Evolutionary conservation across 2,797 vertebrate species (phyloP).

Genomic region (Anguilla megastoma): DNA sequence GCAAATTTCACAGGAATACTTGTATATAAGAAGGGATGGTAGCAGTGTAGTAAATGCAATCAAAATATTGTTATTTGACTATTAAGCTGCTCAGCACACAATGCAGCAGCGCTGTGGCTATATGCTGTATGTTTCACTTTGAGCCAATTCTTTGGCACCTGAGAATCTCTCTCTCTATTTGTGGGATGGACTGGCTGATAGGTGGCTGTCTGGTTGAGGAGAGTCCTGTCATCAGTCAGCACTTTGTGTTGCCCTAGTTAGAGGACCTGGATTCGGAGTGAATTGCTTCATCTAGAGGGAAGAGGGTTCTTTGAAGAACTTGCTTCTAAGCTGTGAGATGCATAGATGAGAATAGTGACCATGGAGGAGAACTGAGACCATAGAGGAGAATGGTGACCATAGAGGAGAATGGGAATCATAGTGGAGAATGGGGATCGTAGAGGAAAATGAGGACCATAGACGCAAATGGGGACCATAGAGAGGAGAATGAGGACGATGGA

Average conservation of each 20-base stretch:
- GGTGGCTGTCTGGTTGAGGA: neutral
- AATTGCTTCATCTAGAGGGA: neutral
- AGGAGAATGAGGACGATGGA: neutral
- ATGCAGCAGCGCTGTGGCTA: neutral
- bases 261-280: constrained; percentile 25
- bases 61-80: neutral
- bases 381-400: neutral
- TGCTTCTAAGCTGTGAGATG: neutral
- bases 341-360: neutral
- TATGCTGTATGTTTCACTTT: neutral
- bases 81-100: neutral
- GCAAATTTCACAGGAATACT: constrained; percentile 14
- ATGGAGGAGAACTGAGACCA: neutral
- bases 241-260: constrained; percentile 24
- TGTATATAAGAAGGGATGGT: neutral
- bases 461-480: no score
- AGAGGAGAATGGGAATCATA: neutral
- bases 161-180: neutral
- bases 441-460: neutral
- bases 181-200: neutral
- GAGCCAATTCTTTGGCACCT: neutral
- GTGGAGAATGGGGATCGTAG: neutral
- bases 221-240: neutral
- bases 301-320: neutral
- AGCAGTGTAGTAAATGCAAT: neutral